Conservation (phyloP, 2,888 invertebrate genomes). For the Oxyteleia sp. region DNA sequence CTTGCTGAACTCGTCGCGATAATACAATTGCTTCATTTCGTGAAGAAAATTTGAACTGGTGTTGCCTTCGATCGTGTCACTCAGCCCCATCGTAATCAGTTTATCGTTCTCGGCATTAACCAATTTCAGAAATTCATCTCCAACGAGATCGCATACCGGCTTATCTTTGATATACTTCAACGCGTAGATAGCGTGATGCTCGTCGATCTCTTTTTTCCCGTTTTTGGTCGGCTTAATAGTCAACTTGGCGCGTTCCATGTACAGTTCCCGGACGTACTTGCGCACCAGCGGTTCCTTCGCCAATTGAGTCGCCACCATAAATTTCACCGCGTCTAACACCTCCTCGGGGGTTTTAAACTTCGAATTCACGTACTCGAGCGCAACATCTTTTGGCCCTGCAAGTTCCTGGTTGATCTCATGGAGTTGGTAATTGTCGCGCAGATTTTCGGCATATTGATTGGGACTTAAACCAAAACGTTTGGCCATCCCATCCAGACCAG, state of each 20-base stretch:
- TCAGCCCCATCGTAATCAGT: slow-evolving; percentile 91
- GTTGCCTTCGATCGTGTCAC: slow-evolving; percentile 93
- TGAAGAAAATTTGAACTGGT: slow-evolving; percentile 94
- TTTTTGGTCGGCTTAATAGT: slow-evolving; percentile 94
- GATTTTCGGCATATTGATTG: too few relatives aligned
- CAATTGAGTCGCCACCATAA: slow-evolving; percentile 98
- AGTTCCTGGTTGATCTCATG: too few relatives aligned
- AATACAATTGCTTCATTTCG: slow-evolving; percentile 95
- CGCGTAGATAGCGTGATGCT: slow-evolving; percentile 95
- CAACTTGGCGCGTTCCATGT: slow-evolving; percentile 95
- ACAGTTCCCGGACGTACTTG: slow-evolving; percentile 94
- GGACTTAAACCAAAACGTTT: too few relatives aligned
- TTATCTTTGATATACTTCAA: slow-evolving; percentile 97
- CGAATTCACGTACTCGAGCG: too few relatives aligned
- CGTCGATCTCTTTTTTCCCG: slow-evolving; percentile 98
- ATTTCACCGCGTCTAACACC: slow-evolving; percentile 95
- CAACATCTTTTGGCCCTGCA: too few relatives aligned
- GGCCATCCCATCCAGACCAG: too few relatives aligned
- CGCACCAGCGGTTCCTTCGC: slow-evolving; percentile 96
- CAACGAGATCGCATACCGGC: slow-evolving; percentile 95
- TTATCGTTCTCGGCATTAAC: slow-evolving; percentile 94
- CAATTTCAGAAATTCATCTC: slow-evolving; percentile 96
- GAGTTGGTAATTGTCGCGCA: too few relatives aligned
- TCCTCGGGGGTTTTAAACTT: too few relatives aligned
- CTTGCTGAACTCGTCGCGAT: slow-evolving; percentile 97